These are phyloP conservation scores for Unio delphinus DNA, from an alignment of 2,888 invertebrate species.

Conservation along the genomic window DNA sequence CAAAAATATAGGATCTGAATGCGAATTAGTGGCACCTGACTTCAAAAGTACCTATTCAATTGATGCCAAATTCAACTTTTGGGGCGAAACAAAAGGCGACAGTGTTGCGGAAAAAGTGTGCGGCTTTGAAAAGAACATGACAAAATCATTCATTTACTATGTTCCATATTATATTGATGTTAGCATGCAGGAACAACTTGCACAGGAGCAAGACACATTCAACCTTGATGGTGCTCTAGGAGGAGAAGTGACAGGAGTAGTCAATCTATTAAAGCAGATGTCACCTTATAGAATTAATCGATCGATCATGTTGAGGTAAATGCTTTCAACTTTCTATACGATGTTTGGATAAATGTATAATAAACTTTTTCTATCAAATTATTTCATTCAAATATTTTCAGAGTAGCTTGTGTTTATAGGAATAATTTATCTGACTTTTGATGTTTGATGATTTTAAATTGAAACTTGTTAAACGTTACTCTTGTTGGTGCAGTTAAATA, in stretches of 20 bases:
- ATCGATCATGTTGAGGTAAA: conserved; percentile 2
- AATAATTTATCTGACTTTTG: too few relatives aligned
- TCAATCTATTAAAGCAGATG: background rate
- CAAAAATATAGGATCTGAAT: background rate
- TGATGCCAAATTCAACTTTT: conserved; percentile 15
- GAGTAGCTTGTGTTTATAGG: too few relatives aligned
- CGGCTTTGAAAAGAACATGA: conserved; percentile 24
- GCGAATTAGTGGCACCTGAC: background rate
- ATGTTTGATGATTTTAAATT: conserved; percentile 10
- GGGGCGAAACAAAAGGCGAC: conserved; percentile 1
- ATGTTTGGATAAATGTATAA: too few relatives aligned
- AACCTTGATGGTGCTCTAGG: background rate
- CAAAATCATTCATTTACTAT: conserved; percentile 9
- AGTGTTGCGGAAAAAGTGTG: conserved; percentile 13
- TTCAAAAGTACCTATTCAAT: background rate
- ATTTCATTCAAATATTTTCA: too few relatives aligned
- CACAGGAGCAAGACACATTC: background rate
- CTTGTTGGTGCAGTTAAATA: too few relatives aligned
- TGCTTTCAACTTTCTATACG: background rate
- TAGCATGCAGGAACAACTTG: background rate
- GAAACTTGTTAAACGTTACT: background rate
- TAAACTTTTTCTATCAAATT: too few relatives aligned
- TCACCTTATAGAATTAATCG: conserved; percentile 1
- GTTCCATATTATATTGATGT: conserved; percentile 15
- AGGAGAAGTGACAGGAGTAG: conserved; percentile 1